phyloP scores from a whole-genome alignment of 2,113 vertebrate genomes.

The Eclectus roratus region DNA sequence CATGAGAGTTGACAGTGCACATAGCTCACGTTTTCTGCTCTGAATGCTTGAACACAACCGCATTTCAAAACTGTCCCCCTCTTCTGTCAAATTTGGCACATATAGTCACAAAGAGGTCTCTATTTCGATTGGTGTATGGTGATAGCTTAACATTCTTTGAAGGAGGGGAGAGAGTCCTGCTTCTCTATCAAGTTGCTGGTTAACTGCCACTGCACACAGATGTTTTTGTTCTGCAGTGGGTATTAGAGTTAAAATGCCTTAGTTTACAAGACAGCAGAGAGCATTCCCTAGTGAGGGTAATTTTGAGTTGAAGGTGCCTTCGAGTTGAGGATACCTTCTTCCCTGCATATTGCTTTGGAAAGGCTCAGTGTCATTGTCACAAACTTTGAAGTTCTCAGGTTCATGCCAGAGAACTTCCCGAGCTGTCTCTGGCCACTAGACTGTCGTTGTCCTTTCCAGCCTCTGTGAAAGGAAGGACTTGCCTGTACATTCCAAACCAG shows the following conservation, averaged over 20 bases:
- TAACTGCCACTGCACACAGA: background rate
- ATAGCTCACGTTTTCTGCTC: background rate
- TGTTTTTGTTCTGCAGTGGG: background rate
- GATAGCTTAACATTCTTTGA: background rate
- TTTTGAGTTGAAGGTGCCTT: background rate
- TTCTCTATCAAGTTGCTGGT: background rate
- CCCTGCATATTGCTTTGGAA: background rate
- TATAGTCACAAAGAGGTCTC: background rate
- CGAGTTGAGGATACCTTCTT: background rate
- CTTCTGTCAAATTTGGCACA: background rate
- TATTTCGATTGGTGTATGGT: background rate
- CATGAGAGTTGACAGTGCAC: background rate
- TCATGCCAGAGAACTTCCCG: background rate
- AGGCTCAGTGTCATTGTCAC: background rate
- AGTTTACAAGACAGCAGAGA: background rate
- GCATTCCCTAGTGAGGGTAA: background rate
- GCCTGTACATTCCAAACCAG: background rate
- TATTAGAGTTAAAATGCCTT: background rate
- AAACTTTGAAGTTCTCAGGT: background rate
- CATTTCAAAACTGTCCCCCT: background rate
- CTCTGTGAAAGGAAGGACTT: background rate
- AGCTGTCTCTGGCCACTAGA: background rate
- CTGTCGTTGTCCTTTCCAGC: rapidly evolving
- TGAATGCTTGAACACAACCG: background rate
- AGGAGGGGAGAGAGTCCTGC: background rate